Percentiles rank a stretch among this genome's conserved stretches.
phyloP scores from a whole-genome alignment of 2,797 vertebrate species.

The Limnodromus scolopaceus region DNA sequence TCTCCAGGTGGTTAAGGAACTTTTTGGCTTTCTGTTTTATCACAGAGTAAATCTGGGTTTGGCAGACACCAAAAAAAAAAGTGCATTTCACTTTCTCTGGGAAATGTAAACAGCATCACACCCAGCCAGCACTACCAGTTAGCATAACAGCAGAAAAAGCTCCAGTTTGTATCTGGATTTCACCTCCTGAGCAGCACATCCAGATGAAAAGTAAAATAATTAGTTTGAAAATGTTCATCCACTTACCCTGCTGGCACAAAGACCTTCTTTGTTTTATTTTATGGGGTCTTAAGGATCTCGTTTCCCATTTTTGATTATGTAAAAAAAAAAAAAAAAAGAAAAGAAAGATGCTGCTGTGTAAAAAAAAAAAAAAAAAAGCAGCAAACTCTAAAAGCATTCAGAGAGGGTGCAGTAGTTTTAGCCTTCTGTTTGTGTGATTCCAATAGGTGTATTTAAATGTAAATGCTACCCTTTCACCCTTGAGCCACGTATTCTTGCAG shows the following conservation, averaged over 20 bases:
- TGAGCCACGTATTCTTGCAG: constrained; percentile 74
- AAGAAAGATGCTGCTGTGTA: background rate
- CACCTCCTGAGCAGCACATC: background rate
- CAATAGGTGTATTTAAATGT: constrained; percentile 80
- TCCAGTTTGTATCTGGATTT: background rate
- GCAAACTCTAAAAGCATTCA: constrained; percentile 57
- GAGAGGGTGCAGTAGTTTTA: constrained; percentile 61
- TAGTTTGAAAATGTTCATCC: constrained; percentile 27
- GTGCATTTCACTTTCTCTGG: constrained; percentile 35
- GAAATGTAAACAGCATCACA: constrained; percentile 54
- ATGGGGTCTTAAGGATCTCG: background rate
- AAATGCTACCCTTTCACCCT: constrained; percentile 78
- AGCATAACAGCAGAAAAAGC: background rate
- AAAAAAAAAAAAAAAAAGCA: constrained; percentile 20
- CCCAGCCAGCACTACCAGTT: background rate
- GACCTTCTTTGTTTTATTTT: constrained; percentile 28
- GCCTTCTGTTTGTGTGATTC: constrained; percentile 69
- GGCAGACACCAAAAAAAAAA: background rate
- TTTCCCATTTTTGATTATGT: constrained; percentile 11
- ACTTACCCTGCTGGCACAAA: constrained; percentile 8
- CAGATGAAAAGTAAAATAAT: constrained; percentile 45
- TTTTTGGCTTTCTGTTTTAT: constrained; percentile 20
- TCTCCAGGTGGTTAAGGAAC: constrained; percentile 2
- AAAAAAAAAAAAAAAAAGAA: background rate
- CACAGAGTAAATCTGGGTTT: constrained; percentile 11